Percentiles rank a stretch among this genome's conserved stretches.
Evolutionary conservation across 2,797 vertebrate genomes (phyloP).

Genomic region (Mus spretus): DNA sequence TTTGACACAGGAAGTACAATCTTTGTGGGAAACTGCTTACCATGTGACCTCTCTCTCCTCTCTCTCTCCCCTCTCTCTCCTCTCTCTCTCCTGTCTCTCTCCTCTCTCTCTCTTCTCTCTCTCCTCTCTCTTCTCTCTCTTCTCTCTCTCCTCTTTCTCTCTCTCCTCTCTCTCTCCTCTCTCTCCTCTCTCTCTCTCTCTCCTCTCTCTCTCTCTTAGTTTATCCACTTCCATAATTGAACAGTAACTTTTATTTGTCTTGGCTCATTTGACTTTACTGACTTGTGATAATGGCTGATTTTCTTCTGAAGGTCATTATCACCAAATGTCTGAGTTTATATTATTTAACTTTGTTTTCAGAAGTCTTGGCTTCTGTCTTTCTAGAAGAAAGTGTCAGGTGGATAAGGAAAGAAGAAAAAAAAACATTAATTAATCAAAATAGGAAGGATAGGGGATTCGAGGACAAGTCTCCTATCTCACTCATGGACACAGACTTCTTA

Average conservation of each 20-base stretch:
- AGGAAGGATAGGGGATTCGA: not conserved
- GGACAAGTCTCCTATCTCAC: not conserved
- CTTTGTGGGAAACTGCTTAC: conserved; percentile 54
- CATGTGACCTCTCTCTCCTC: not conserved
- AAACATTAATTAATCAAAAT: not conserved
- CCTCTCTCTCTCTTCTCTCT: no score
- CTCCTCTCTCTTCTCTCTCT: not conserved
- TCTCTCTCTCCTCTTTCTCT: no score
- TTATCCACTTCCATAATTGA: conserved; percentile 65
- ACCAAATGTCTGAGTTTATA: conserved; percentile 64
- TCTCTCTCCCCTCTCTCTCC: not conserved
- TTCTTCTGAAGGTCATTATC: conserved; percentile 73
- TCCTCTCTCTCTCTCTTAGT: not conserved
- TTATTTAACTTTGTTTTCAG: conserved; percentile 72
- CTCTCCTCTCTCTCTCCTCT: no score
- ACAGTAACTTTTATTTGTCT: conserved; percentile 76
- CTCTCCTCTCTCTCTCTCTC: no score
- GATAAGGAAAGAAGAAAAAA: conserved; percentile 1
- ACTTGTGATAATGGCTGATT: conserved; percentile 65
- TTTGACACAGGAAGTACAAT: not conserved
- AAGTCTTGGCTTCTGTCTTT: conserved; percentile 49
- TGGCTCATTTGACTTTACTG: conserved; percentile 71
- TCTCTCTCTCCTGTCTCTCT: not conserved
- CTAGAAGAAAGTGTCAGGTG: conserved; percentile 45
- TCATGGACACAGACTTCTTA: not conserved